A percentile compares a stretch with the other conserved stretches of the same genome.
Conservation (phyloP, 2,888 invertebrate genomes). For the Emmelina monodactyla region DNA sequence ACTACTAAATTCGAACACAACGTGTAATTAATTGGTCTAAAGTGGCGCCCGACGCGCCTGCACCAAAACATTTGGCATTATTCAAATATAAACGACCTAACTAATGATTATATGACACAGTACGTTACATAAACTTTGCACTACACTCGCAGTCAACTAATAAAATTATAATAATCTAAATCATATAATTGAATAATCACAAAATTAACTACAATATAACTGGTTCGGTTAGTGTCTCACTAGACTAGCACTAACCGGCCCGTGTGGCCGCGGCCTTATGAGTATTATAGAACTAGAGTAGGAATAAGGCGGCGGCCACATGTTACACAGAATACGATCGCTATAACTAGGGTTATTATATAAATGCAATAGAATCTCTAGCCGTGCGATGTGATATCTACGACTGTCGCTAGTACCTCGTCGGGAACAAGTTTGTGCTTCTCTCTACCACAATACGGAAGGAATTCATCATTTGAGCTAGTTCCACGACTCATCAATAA, state of each 20-base stretch:
- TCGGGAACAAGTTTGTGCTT: too few relatives aligned
- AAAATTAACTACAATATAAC: slow-evolving; percentile 27
- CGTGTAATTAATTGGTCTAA: too few relatives aligned
- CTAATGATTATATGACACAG: slow-evolving; percentile 37
- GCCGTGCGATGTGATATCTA: too few relatives aligned
- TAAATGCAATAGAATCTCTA: too few relatives aligned
- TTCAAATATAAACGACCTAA: slow-evolving; percentile 20
- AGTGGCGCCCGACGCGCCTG: too few relatives aligned
- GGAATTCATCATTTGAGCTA: too few relatives aligned
- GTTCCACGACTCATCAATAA: too few relatives aligned
- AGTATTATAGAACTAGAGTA: neutral
- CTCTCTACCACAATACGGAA: too few relatives aligned
- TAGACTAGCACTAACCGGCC: slow-evolving; percentile 23
- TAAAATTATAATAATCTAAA: slow-evolving; percentile 21
- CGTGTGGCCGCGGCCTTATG: slow-evolving; percentile 6
- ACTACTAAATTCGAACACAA: too few relatives aligned
- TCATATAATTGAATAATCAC: slow-evolving; percentile 26
- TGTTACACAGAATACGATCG: slow-evolving; percentile 3
- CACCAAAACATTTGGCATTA: slow-evolving; percentile 25
- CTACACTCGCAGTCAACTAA: slow-evolving; percentile 32
- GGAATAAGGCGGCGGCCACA: neutral
- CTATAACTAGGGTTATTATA: neutral
- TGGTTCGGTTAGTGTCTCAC: slow-evolving; percentile 13
- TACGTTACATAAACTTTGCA: slow-evolving; percentile 23
- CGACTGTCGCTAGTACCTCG: too few relatives aligned